Base-by-base conservation (phyloP, 2,113 vertebrate species). In the Nycticryphes semicollaris region DNA sequence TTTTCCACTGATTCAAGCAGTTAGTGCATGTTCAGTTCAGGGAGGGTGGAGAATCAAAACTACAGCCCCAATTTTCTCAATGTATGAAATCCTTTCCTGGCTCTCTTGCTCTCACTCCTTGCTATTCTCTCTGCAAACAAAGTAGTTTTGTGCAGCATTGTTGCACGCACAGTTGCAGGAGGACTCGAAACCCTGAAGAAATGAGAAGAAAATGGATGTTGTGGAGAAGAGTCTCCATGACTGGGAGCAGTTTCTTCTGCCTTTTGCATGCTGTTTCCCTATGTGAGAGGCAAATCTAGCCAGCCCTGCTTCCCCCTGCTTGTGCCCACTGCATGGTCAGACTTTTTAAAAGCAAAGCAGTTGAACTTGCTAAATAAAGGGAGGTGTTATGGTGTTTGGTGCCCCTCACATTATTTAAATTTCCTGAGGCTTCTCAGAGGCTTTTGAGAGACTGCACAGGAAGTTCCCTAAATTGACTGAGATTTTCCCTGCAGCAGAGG, bases 161-260 rank as follows among this genome's bases (percentile, higher is more conserved):
- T 21, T 56, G 30, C 57, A 23, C 0, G 1, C 22, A 17, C 35
- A 51, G 72, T 17, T 30, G 22, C 3, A 0, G 17, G 28, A 76
- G 57, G 50, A 12, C 24, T 77, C 45, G 0, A 1, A 27, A 35
- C 14, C 45, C 48, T 35, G 33, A 17, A 69, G 57, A 45, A 76
- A 8, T 0, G 2, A 53, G 22, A 73, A 50, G 33, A 67, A 10
- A 37, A 76, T 5, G 7, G 31, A 37, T 73, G 41, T 9, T 63
- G 51, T 50, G 50, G 66, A 75, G 74, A 50, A 57, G 24, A 2
- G 0, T 39, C 39, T 6, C n/a, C 24, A 57, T 9, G 5, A 5
- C 11, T 1, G 4, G 2, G 24, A 57, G n/a, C 0, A 0, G 20
- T 75, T 78, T 41, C 57, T 47, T 79, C 10, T 31, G 21, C 41